These are phyloP conservation scores for Portevinia maculata DNA, from an alignment of 2,888 invertebrate species.

Conservation along the genomic window DNA sequence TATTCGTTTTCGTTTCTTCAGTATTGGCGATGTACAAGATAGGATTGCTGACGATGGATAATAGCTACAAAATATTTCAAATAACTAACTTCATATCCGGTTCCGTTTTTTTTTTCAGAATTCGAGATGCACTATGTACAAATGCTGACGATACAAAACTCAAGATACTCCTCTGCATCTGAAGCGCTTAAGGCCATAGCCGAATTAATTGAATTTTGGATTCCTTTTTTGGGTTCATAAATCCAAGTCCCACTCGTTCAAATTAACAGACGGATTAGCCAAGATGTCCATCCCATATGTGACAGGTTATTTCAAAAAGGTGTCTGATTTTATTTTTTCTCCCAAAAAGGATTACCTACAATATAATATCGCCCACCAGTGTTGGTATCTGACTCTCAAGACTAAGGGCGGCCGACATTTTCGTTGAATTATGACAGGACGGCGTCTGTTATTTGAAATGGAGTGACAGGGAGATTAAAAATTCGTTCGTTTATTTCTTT, in stretches of 20 bases:
- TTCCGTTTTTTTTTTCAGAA: no score
- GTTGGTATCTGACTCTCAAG: not conserved
- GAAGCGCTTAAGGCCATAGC: not conserved
- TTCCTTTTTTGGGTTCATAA: not conserved
- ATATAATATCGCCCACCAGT: constrained; percentile 12
- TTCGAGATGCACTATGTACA: no score
- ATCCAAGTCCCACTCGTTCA: constrained; percentile 5
- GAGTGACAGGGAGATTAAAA: constrained; percentile 24
- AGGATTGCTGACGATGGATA: not conserved
- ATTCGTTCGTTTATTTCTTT: not conserved
- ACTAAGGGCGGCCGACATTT: constrained; percentile 14
- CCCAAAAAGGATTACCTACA: constrained; percentile 3
- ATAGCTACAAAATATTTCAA: not conserved
- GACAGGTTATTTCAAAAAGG: constrained; percentile 37
- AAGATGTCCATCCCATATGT: constrained; percentile 34
- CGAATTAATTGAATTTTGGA: constrained; percentile 1
- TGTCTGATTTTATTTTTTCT: constrained; percentile 21
- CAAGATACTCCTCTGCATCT: not conserved
- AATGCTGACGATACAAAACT: no score
- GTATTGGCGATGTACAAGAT: no score
- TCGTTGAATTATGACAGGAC: constrained; percentile 6
- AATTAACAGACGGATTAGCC: constrained; percentile 36
- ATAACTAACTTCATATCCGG: no score
- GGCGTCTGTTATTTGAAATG: constrained; percentile 1
- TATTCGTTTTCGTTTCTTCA: not conserved